A percentile compares a stretch with the other conserved stretches of the same genome.
Conservation (phyloP, 1,140 invertebrate species). For the Mesaphorura yosii region DNA sequence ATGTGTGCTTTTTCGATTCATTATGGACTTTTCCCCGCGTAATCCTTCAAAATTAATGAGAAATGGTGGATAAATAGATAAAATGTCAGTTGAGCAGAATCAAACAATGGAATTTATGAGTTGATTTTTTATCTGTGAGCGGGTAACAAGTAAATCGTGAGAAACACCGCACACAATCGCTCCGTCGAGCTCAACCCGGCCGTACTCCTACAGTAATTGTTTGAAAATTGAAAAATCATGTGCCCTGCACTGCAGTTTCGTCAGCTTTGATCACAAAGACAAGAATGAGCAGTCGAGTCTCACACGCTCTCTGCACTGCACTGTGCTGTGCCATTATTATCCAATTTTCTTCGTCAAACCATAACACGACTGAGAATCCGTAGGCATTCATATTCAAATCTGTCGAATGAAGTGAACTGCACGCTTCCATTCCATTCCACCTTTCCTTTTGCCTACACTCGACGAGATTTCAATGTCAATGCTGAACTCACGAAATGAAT, state of each 20-base stretch:
- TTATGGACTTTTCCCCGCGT: no score
- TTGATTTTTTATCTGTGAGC: not conserved
- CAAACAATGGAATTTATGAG: not conserved
- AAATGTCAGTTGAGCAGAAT: not conserved
- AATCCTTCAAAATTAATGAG: not conserved
- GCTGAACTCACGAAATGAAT: not conserved
- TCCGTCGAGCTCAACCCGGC: not conserved
- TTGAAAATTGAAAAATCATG: not conserved
- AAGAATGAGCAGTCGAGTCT: no score
- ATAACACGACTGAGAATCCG: not conserved
- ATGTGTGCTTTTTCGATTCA: not conserved
- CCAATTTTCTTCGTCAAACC: no score
- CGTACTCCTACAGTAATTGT: not conserved
- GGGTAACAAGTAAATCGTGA: no score
- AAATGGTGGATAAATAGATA: not conserved
- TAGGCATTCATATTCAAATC: not conserved
- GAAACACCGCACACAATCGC: no score
- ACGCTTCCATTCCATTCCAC: not conserved
- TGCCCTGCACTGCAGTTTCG: not conserved
- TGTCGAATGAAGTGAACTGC: not conserved
- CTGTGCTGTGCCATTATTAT: no score
- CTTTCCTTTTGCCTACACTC: no score
- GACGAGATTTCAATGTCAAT: not conserved
- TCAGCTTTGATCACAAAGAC: not conserved
- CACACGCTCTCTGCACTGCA: no score